Evolutionary conservation across 2,888 invertebrate species (phyloP), one percentile per base, ranked within the genome.

Genomic region (Caenorhabditis plicata): DNA sequence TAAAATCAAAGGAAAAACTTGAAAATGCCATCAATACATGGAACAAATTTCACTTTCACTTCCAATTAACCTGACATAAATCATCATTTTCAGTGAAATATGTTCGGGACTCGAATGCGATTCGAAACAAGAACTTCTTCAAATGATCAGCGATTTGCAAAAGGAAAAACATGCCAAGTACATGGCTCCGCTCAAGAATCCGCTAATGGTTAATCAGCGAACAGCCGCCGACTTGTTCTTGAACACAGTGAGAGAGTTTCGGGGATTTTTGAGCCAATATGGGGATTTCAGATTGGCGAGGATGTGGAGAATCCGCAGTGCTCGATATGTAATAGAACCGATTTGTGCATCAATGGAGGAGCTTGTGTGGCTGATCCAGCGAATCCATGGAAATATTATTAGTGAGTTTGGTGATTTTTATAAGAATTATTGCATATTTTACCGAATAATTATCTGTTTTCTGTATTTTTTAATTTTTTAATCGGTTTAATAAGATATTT

Each of bases 281-380:
- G 13, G 7, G 29, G 8, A 9, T 7, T 9, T 27, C 7, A 9
- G 29, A 9, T 27, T 13, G 13, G 7, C 29, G 29, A 27, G 13
- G 29, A 27, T 9, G 26, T 15, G 7, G 31, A 46, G 4, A 25
- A 44, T n/a, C 56, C 58, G 19, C 47, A 51, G 20, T 61, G 61
- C 32, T 44, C 38, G 39, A 63, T 68, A 36, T 68, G 68, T 39
- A 48, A 43, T 35, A 51, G 48, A 29, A 51, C 68, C 17, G 56
- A 33, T 23, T 64, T 67, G 9, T 73, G 72, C 39, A 38, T 45
- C 17, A 70, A 70, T 49, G 65, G 57, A 19, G 72, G 72, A 44
- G 49, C 49, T 7, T 73, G 72, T 40, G 46, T 58, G 0, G 48
- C 68, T 23, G 68, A 66, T 41, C 17, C 46, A 4, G 40, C 26